Evolutionary conservation across 2,797 vertebrate species (phyloP).

Genomic region (Mionectes olivaceus): DNA sequence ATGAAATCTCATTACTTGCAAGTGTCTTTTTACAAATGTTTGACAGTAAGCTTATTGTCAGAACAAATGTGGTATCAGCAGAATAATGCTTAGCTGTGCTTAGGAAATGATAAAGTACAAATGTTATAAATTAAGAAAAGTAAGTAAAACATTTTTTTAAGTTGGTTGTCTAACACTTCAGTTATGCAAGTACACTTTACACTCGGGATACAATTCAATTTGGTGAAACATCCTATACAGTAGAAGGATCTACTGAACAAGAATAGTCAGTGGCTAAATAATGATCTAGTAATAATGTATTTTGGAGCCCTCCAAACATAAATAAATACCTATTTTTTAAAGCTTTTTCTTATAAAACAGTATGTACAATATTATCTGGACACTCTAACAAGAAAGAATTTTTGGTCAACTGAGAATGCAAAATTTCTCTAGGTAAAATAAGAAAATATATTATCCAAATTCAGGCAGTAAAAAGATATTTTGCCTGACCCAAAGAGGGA

Average conservation of each 20-base stretch:
- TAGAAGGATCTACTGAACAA: neutral
- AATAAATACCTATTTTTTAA: neutral
- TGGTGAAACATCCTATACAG: neutral
- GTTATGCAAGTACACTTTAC: neutral
- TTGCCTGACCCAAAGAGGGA: neutral
- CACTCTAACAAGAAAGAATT: neutral
- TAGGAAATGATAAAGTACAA: neutral
- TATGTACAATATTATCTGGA: neutral
- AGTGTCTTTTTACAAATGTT: conserved; percentile 11
- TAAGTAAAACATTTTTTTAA: neutral
- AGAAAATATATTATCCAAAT: neutral
- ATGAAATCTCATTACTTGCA: conserved; percentile 36
- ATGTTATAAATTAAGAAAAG: neutral
- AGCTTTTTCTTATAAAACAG: neutral
- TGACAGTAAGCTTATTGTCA: neutral
- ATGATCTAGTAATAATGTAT: neutral
- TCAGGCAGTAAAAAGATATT: neutral
- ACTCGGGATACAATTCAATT: neutral
- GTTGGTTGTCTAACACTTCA: neutral
- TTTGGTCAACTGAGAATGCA: neutral
- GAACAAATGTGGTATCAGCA: conserved; percentile 9
- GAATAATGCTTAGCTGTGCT: neutral
- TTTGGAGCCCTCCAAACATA: neutral
- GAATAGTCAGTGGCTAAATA: neutral
- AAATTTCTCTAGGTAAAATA: neutral